These are phyloP conservation scores for Polydrusus pterygomalis DNA, from an alignment of 2,888 invertebrate species.

Conservation along the genomic window DNA sequence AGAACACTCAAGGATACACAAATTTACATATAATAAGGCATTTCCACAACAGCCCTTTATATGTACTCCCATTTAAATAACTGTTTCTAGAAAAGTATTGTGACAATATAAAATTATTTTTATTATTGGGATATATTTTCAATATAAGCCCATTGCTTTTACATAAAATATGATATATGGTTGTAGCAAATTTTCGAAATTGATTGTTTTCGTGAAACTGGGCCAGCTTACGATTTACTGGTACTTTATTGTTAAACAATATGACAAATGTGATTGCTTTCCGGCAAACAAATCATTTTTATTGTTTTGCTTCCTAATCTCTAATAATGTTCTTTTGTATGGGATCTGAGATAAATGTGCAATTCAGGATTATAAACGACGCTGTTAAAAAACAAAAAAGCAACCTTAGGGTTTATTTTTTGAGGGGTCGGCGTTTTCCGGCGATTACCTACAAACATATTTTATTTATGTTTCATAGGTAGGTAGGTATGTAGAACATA, in stretches of 20 bases:
- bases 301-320: constrained; percentile 25
- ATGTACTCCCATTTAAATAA: too few relatives aligned
- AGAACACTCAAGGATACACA: too few relatives aligned
- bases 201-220: constrained; percentile 2
- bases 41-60: too few relatives aligned
- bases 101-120: too few relatives aligned
- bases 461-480: too few relatives aligned
- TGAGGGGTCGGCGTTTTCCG: neutral
- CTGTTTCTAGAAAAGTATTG: too few relatives aligned
- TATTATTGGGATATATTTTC: too few relatives aligned
- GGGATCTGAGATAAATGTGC: constrained; percentile 26
- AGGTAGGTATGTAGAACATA: too few relatives aligned
- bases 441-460: neutral
- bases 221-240: constrained; percentile 7
- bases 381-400: constrained; percentile 19
- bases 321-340: constrained; percentile 23
- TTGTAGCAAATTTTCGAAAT: neutral
- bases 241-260: constrained; percentile 24
- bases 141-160: too few relatives aligned
- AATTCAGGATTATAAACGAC: constrained; percentile 18
- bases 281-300: constrained; percentile 24
- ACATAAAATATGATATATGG: too few relatives aligned
- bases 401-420: neutral
- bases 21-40: too few relatives aligned
- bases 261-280: constrained; percentile 31